Conservation (phyloP, 1,140 invertebrate species). For the Temnothorax nylanderi region DNA sequence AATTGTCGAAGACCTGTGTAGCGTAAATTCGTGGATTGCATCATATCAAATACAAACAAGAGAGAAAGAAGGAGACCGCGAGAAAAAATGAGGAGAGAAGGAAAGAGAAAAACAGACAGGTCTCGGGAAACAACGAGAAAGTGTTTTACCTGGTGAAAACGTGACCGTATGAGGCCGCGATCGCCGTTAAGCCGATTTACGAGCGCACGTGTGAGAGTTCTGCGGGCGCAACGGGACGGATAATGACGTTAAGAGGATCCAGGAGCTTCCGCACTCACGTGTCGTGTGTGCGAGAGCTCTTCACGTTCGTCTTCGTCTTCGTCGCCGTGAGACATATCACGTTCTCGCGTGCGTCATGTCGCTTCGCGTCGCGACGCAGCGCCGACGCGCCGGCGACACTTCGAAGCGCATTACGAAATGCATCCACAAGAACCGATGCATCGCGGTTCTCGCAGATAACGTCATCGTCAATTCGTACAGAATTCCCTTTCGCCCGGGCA, state of each 20-base stretch:
- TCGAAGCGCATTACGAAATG: neutral
- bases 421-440: neutral
- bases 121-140: slow-evolving; percentile 13
- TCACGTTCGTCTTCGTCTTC: slow-evolving; percentile 29
- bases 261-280: slow-evolving; percentile 50
- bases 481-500: neutral
- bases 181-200: slow-evolving; percentile 73
- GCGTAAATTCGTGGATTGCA: neutral
- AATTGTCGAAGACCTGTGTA: neutral
- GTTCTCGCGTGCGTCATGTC: neutral
- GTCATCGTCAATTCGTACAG: neutral
- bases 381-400: neutral
- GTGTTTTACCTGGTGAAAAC: slow-evolving; percentile 60
- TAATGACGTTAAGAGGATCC: slow-evolving; percentile 72
- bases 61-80: neutral
- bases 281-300: slow-evolving; percentile 7
- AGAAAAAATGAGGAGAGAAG: neutral
- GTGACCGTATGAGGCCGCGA: slow-evolving; percentile 57
- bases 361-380: neutral
- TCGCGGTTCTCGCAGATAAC: neutral
- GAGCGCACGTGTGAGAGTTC: slow-evolving; percentile 66
- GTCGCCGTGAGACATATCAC: neutral
- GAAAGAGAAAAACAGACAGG: neutral
- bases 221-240: slow-evolving; percentile 52
- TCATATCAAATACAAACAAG: neutral